These are phyloP conservation scores for Halocynthia roretzi DNA, from an alignment of 23 tunicate genomes.

Conservation along the genomic window DNA sequence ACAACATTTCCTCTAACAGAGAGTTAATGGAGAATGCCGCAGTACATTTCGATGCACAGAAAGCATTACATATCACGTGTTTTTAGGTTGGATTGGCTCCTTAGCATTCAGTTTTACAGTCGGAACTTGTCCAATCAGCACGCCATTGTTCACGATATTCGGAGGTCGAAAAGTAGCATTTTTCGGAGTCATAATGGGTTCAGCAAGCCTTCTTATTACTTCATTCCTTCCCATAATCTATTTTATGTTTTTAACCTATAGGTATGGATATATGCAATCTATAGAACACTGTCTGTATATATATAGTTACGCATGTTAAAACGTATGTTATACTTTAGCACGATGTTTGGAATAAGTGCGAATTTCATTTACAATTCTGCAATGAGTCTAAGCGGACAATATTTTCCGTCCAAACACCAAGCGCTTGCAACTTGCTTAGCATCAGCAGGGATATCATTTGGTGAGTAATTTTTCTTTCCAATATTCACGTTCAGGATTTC, in stretches of 20 bases:
- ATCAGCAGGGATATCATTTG: conserved; percentile 82
- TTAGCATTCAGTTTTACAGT: conserved; percentile 75
- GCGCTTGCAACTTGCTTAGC: conserved; percentile 89
- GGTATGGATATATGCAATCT: conserved; percentile 16
- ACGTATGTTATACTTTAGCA: conserved; percentile 23
- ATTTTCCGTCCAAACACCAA: conserved; percentile 77
- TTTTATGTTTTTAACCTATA: conserved; percentile 75
- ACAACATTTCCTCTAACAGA: background rate
- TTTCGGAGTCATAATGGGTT: conserved; percentile 52
- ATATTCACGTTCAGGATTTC: too few relatives aligned
- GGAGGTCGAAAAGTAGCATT: conserved; percentile 45
- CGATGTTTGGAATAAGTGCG: conserved; percentile 71
- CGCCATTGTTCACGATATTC: conserved; percentile 32
- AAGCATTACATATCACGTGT: background rate
- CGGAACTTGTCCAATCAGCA: conserved; percentile 81
- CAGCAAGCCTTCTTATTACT: conserved; percentile 44
- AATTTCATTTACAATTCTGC: conserved; percentile 87
- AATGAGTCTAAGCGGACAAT: conserved; percentile 79
- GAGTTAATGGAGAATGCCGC: background rate
- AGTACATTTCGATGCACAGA: too few relatives aligned
- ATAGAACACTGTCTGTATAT: too few relatives aligned
- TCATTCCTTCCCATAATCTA: conserved; percentile 52
- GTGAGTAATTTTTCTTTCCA: conserved; percentile 12
- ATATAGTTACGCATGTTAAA: too few relatives aligned
- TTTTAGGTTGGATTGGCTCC: conserved; percentile 81